phyloP scores from a whole-genome alignment of 2,797 vertebrate species.

The Tragopan temminckii region DNA sequence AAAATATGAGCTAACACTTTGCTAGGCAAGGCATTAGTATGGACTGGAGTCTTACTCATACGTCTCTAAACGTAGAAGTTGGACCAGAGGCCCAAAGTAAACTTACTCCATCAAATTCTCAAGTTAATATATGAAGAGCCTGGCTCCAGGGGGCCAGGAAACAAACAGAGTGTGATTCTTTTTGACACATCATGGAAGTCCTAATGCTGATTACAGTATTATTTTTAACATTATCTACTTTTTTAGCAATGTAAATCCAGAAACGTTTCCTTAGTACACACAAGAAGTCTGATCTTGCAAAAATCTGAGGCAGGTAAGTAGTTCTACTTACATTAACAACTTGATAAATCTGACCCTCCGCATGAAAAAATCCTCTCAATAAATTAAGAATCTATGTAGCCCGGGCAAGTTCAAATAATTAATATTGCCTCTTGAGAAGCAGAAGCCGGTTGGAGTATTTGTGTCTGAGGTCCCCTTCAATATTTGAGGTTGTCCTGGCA shows the following conservation, averaged over 20 bases:
- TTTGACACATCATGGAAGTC: slow-evolving; percentile 18
- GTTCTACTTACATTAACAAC: slow-evolving; percentile 1
- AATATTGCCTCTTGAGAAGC: background rate
- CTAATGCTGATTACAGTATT: slow-evolving; percentile 7
- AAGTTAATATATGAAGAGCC: background rate
- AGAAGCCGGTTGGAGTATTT: background rate
- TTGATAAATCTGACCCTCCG: background rate
- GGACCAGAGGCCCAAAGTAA: slow-evolving; percentile 35
- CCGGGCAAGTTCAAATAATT: slow-evolving; percentile 47
- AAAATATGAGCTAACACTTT: slow-evolving; percentile 18
- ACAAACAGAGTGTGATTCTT: slow-evolving; percentile 9
- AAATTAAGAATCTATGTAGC: slow-evolving; percentile 56
- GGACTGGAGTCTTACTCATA: background rate
- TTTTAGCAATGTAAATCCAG: slow-evolving; percentile 1
- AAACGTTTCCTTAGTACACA: slow-evolving; percentile 14
- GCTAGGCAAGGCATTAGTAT: background rate
- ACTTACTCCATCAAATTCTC: slow-evolving; percentile 22
- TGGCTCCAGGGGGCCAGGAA: slow-evolving; percentile 33
- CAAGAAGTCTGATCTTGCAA: background rate
- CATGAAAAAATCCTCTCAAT: slow-evolving; percentile 43
- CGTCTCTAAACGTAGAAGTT: background rate
- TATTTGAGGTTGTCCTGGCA: slow-evolving; percentile 3
- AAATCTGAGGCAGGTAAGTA: background rate
- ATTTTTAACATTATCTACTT: slow-evolving; percentile 21
- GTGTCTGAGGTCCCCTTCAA: background rate